Percentiles rank a stretch among this genome's conserved stretches.
phyloP scores from a whole-genome alignment of 2,113 vertebrate species.

The Halichoeres trimaculatus region DNA sequence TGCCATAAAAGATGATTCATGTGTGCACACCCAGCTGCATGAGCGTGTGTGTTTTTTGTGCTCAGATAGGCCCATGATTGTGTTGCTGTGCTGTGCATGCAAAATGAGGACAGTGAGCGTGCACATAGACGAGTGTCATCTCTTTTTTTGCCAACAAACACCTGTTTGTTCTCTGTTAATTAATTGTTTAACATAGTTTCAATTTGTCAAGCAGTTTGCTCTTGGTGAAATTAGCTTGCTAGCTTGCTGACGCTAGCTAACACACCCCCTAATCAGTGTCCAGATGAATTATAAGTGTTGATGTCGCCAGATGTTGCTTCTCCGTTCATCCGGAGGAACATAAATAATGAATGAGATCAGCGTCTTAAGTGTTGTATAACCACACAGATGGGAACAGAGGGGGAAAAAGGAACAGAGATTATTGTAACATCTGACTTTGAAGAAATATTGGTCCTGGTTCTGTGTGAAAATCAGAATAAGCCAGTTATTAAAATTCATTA shows the following conservation, averaged over 20 bases:
- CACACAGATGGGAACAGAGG: not conserved
- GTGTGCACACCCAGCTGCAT: not conserved
- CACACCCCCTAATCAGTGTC: conserved; percentile 65
- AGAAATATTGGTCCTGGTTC: not conserved
- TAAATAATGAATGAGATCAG: conserved; percentile 25
- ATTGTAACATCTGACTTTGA: not conserved
- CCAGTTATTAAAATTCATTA: not conserved
- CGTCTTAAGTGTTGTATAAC: not conserved
- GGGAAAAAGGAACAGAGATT: not conserved
- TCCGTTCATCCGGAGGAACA: conserved; percentile 14
- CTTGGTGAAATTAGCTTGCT: conserved; percentile 51
- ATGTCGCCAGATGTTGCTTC: conserved; percentile 65
- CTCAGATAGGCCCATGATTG: not conserved
- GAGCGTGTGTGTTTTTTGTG: not conserved
- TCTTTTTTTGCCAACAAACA: conserved; percentile 69
- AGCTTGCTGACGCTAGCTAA: conserved; percentile 63
- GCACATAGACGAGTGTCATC: conserved; percentile 33
- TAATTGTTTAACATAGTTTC: conserved; percentile 76
- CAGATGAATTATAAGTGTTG: conserved; percentile 67
- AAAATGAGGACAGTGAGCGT: conserved; percentile 22
- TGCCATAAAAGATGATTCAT: not conserved
- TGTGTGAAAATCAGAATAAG: not conserved
- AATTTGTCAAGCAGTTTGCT: conserved; percentile 73
- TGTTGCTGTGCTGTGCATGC: conserved; percentile 32
- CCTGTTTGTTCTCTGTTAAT: conserved; percentile 75